A percentile compares a stretch with the other conserved stretches of the same genome.
Conservation (phyloP, 2,888 invertebrate species). For the Erynnis tages region DNA sequence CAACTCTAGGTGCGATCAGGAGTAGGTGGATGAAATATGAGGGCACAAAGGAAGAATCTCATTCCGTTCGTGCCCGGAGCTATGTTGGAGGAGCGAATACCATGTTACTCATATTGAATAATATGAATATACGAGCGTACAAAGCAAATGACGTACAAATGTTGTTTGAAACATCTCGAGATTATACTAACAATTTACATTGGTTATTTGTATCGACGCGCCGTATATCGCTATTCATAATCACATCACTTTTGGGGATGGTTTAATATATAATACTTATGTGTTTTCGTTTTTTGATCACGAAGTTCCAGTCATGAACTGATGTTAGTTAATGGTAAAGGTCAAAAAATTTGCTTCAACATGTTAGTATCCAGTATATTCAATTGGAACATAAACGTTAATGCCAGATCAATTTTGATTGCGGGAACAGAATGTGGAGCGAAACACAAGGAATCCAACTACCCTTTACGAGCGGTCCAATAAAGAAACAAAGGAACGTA, state of each 20-base stretch:
- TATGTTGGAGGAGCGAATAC: constrained; percentile 41
- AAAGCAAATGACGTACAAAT: constrained; percentile 20
- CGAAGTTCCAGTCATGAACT: too few relatives aligned
- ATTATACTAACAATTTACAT: not conserved
- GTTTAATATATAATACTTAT: too few relatives aligned
- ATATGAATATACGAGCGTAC: constrained; percentile 21
- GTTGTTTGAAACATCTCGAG: constrained; percentile 4
- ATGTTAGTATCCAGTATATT: not conserved
- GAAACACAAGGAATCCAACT: constrained; percentile 41
- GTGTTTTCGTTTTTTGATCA: too few relatives aligned
- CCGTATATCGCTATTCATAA: not conserved
- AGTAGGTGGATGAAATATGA: constrained; percentile 67
- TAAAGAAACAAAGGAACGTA: constrained; percentile 64
- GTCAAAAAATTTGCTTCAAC: not conserved
- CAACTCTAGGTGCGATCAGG: constrained; percentile 49
- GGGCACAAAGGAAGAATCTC: constrained; percentile 67
- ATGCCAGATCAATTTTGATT: constrained; percentile 12
- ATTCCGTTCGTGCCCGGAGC: constrained; percentile 59
- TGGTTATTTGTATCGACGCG: not conserved
- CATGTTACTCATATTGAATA: constrained; percentile 33
- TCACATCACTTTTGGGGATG: too few relatives aligned
- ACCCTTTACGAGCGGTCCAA: constrained; percentile 54
- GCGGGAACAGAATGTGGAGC: constrained; percentile 29
- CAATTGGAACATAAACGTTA: constrained; percentile 5
- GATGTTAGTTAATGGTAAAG: too few relatives aligned